Base-by-base conservation (phyloP, 2,797 vertebrate genomes). In the Propithecus perrieri region DNA sequence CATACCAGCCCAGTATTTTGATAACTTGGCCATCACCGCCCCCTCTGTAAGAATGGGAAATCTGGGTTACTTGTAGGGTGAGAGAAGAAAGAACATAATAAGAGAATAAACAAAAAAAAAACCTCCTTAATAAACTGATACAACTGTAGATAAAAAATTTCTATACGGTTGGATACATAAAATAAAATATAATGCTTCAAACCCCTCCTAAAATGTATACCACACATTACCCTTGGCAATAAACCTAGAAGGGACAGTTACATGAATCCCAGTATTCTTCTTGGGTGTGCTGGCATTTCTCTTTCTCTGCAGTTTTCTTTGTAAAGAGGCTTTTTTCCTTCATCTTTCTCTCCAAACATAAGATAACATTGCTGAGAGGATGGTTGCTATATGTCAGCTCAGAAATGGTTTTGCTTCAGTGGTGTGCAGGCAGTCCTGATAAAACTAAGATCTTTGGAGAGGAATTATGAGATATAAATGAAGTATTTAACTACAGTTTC, bases 371-470 rank as follows among this genome's bases (percentile, higher is more conserved):
- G 38, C 38, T 50, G 28, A 93, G 65, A 89, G 28, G 20, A 57
- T 11, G 30, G 83, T 41, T 94, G 89, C 84, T 80, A 78, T 50
- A n/a, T 89, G 91, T 89, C 89, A 75, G 61, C n/a, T 85, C 41
- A 97, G 87, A 95, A 95, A 91, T 33, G 41, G 38, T 59, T 93
- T 91, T 96, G 63, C 80, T 95, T 93, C 38, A 57, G n/a, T 85
- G 84, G 26, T 87, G 24, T 78, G 85, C 22, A 61, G 59, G 74
- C 83, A 86, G 79, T 57, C 57, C 69, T 89, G 50, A 50, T 43
- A 89, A 85, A 89, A 86, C 33, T 55, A 89, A 89, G 81, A 89
- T 84, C 76, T 89, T n/a, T 69, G 78, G 78, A 90, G 94, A 95
- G 80, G 85, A 87, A 89, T 74, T 48, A 33, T 80, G 63, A 22